Conservation (phyloP, 2,888 invertebrate species). For the Apotomis capreana region DNA sequence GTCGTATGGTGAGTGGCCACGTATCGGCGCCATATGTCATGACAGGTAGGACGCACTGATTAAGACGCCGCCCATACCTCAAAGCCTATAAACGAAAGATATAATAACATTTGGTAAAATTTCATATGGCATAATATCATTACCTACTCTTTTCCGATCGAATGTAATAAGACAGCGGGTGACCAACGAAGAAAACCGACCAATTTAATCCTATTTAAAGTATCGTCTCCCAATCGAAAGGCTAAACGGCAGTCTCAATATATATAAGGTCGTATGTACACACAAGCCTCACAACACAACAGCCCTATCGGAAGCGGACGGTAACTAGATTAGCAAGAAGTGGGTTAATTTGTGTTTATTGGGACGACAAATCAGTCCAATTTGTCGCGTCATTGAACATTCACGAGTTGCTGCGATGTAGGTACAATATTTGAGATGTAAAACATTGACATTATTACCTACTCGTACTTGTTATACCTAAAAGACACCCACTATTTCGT, state of each 20-base stretch:
- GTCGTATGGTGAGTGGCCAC: too few relatives aligned
- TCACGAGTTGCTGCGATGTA: neutral
- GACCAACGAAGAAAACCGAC: slow-evolving; percentile 6
- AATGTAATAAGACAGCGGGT: slow-evolving; percentile 2
- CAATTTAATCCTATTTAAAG: slow-evolving; percentile 19
- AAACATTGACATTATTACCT: too few relatives aligned
- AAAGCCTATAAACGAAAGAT: too few relatives aligned
- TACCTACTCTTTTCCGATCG: too few relatives aligned
- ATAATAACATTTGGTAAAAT: too few relatives aligned
- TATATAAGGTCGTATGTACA: slow-evolving; percentile 6
- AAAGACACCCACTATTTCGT: too few relatives aligned
- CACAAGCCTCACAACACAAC: neutral
- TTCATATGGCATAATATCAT: too few relatives aligned
- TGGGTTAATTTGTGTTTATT: slow-evolving; percentile 42
- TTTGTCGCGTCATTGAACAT: slow-evolving; percentile 34
- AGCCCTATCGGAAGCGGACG: neutral
- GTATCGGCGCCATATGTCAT: too few relatives aligned
- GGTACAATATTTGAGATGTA: neutral
- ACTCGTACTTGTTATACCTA: too few relatives aligned
- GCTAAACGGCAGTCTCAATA: slow-evolving; percentile 12
- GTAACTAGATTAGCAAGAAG: slow-evolving; percentile 35
- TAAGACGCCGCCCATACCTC: too few relatives aligned
- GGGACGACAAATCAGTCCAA: slow-evolving; percentile 39
- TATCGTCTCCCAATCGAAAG: slow-evolving; percentile 25
- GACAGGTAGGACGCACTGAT: too few relatives aligned